Base-by-base conservation (phyloP, 2,797 vertebrate species). In the Vultur gryphus region DNA sequence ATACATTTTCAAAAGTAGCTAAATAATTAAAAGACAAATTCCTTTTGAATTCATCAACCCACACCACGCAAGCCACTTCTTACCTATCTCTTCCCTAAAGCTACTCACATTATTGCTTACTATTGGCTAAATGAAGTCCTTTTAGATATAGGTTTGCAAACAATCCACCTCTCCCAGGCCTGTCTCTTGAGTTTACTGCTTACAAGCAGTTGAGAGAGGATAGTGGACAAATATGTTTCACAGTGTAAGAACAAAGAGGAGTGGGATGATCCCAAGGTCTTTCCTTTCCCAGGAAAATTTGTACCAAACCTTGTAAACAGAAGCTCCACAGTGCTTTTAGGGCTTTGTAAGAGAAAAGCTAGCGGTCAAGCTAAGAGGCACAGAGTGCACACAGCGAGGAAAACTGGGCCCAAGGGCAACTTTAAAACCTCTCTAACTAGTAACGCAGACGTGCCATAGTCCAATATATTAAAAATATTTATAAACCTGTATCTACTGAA, bases 1-100 rank as follows among this genome's bases (percentile, higher is more conserved):
- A 46, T 55, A 31, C 5, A 12, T 86, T 93, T 92, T 76, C 72
- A 81, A 96, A 91, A 84, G 76, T 10, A 95, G 39, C 12, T 44
- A 90, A 92, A 73, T 65, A 93, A 66, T 95, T 86, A 86, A 84
- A 87, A 88, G 49, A 75, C 35, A 84, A 86, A 86, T 79, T 86
- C 70, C 33, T 79, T 92, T 55, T 59, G n/a, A 93, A 81, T 85
- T 93, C 44, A 55, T 80, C 81, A 89, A 66, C 69, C 37, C 37
- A 55, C 35, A 69, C 13, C 26, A 78, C 2, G 5, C 25, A 80
- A 80, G 59, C 11, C n/a, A 21, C 28, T 86, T 95, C 43, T 83
- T 77, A 80, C 59, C 52, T 64, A 28, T 46, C 59, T 89, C 67
- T 51, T 89, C 55, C 59, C 78, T 59, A 17, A 70, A 85, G 71